Evolutionary conservation across 2,888 invertebrate genomes (phyloP).

Genomic region (Drosophila limbata): DNA sequence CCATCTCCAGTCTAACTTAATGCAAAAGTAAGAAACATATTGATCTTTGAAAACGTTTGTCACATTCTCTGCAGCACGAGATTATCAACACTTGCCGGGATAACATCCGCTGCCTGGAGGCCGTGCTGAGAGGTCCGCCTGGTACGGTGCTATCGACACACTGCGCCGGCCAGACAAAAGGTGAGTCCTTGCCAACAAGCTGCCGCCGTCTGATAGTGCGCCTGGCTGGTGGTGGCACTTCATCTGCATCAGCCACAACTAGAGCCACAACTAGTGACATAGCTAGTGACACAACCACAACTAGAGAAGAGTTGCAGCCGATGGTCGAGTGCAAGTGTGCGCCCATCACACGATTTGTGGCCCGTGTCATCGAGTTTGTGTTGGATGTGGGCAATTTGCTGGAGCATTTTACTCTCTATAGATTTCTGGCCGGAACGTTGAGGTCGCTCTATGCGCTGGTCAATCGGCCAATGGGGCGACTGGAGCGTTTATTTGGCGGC

Average conservation of each 20-base stretch:
- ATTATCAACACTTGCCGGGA: conserved; percentile 94
- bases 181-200: conserved; percentile 84
- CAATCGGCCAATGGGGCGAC: conserved; percentile 76
- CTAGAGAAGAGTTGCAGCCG: conserved; percentile 6
- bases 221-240: conserved; percentile 28
- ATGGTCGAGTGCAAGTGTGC: conserved; percentile 83
- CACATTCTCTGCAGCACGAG: conserved; percentile 88
- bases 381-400: conserved; percentile 83
- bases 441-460: conserved; percentile 79
- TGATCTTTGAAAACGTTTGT: background rate
- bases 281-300: conserved; percentile 8
- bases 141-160: conserved; percentile 86
- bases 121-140: conserved; percentile 87
- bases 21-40: background rate
- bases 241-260: conserved; percentile 7
- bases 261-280: background rate
- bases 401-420: conserved; percentile 82
- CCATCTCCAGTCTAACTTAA: background rate
- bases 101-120: conserved; percentile 92
- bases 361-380: conserved; percentile 83
- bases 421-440: conserved; percentile 81
- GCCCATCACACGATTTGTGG: conserved; percentile 85
- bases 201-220: conserved; percentile 39
- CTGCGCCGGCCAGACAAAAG: conserved; percentile 88
- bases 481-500: conserved; percentile 70